These are phyloP conservation scores for Ischnura elegans DNA, from an alignment of 2,888 invertebrate species.

Conservation along the genomic window DNA sequence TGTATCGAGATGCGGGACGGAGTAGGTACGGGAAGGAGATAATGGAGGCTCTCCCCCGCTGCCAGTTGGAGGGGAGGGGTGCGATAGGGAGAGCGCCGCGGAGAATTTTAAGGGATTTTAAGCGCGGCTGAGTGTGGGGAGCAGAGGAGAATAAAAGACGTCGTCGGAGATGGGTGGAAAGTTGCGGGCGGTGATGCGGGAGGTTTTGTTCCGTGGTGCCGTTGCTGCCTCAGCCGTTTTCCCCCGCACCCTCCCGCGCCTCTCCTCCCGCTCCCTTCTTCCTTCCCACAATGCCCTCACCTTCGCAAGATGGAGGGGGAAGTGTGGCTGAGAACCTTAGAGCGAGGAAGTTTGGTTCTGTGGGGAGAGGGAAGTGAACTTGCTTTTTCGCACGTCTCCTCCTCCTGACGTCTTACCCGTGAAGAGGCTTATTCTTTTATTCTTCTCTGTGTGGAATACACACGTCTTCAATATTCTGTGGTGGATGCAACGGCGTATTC, in stretches of 20 bases:
- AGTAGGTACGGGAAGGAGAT: neutral
- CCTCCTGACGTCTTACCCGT: neutral
- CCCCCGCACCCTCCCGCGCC: neutral
- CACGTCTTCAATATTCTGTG: neutral
- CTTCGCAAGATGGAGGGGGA: neutral
- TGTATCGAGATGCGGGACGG: constrained; percentile 19
- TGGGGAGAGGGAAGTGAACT: neutral
- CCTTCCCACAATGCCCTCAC: neutral
- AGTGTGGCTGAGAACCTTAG: neutral
- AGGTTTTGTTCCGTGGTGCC: neutral
- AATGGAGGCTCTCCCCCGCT: neutral
- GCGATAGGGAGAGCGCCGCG: neutral
- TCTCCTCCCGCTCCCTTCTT: neutral
- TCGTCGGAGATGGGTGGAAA: neutral
- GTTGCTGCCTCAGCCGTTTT: constrained; percentile 1
- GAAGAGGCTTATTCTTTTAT: constrained; percentile 9
- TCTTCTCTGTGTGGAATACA: constrained; percentile 1
- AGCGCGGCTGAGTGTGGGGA: neutral
- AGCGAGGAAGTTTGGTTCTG: neutral
- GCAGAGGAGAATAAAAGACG: neutral
- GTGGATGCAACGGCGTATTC: neutral
- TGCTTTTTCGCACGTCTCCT: neutral
- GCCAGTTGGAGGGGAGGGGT: neutral
- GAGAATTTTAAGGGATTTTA: constrained; percentile 35
- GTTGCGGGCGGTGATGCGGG: constrained; percentile 24